These are phyloP conservation scores for Axis porcinus DNA, from an alignment of 2,113 vertebrate species.

Conservation along the genomic window DNA sequence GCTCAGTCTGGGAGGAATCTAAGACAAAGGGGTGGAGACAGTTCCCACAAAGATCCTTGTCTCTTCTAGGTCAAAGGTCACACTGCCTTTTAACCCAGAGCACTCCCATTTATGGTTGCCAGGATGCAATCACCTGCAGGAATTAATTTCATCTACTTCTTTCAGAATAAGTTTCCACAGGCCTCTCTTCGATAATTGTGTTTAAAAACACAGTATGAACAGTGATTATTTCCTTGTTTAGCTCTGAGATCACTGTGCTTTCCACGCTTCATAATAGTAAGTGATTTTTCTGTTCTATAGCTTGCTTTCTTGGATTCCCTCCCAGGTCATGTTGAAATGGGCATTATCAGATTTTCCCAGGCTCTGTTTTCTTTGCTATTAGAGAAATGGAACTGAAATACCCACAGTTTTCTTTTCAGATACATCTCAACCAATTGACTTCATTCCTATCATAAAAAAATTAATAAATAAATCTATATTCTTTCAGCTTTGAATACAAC, in stretches of 20 bases:
- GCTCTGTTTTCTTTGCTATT: slow-evolving; percentile 27
- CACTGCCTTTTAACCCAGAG: not conserved
- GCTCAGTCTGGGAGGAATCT: not conserved
- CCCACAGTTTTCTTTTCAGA: not conserved
- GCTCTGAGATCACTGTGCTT: slow-evolving; percentile 24
- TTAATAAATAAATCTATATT: not conserved
- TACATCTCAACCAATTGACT: not conserved
- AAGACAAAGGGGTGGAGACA: not conserved
- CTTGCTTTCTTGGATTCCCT: slow-evolving; percentile 4
- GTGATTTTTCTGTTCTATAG: slow-evolving; percentile 23
- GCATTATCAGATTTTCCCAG: slow-evolving; percentile 19
- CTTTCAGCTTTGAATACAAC: not conserved
- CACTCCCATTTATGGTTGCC: not conserved
- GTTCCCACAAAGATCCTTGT: not conserved
- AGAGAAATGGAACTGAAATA: not conserved
- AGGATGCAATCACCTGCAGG: not conserved
- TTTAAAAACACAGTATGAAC: not conserved
- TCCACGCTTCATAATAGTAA: not conserved
- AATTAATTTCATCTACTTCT: not conserved
- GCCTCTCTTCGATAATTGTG: not conserved
- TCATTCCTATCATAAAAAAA: not conserved
- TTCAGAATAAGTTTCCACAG: not conserved
- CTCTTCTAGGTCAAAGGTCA: not conserved
- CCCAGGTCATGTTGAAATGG: slow-evolving; percentile 13
- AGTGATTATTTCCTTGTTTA: not conserved